Conservation (phyloP, 2,797 vertebrate genomes). For the Chloroceryle inda region DNA sequence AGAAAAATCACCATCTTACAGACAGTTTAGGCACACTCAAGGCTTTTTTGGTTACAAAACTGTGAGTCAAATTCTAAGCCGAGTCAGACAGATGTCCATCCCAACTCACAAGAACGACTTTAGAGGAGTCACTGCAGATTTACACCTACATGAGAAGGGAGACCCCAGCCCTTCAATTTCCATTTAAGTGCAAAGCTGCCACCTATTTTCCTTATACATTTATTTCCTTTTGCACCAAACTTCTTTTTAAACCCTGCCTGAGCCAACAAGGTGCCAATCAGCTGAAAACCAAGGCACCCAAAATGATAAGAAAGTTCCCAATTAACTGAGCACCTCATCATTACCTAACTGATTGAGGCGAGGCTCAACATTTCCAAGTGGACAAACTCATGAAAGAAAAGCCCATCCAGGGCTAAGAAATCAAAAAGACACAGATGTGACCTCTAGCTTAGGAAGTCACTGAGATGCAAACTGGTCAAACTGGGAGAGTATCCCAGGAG, state of each 20-base stretch:
- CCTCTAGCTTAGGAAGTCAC: background rate
- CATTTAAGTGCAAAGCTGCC: background rate
- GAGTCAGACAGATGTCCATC: background rate
- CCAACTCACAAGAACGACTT: accelerated
- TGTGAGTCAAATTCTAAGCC: background rate
- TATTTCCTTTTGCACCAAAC: background rate
- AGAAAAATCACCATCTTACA: background rate
- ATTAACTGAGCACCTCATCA: background rate
- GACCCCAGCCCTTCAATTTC: background rate
- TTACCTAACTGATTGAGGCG: background rate
- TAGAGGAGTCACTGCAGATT: background rate
- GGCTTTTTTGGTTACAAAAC: background rate
- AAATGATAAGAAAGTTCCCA: background rate
- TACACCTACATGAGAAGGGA: accelerated
- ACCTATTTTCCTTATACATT: background rate
- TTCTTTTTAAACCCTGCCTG: background rate
- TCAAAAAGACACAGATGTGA: background rate
- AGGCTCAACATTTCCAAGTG: background rate
- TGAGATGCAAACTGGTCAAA: background rate
- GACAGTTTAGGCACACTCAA: background rate
- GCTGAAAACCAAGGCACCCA: background rate
- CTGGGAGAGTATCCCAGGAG: background rate
- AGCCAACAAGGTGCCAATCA: accelerated
- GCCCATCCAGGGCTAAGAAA: background rate
- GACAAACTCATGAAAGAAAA: background rate